Percentiles rank a stretch among this genome's conserved stretches.
These are phyloP conservation scores for Ophion costatus DNA, from an alignment of 2,888 invertebrate species.

Conservation along the genomic window DNA sequence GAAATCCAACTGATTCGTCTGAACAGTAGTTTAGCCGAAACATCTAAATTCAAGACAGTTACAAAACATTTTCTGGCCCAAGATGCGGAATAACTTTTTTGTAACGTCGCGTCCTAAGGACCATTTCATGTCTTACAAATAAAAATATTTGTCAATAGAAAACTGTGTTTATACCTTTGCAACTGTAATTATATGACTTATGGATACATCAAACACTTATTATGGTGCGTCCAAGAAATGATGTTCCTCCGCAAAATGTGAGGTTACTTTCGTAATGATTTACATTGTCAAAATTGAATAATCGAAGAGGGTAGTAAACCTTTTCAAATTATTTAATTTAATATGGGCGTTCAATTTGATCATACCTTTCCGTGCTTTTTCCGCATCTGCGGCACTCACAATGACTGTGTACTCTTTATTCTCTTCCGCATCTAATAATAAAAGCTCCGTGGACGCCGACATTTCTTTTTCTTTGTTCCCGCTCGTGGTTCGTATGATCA, in stretches of 20 bases:
- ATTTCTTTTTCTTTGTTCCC: not conserved
- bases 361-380: too few species aligned
- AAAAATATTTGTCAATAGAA: not conserved
- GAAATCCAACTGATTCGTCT: not conserved
- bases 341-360: too few species aligned
- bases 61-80: not conserved
- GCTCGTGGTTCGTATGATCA: not conserved
- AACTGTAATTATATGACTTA: too few species aligned
- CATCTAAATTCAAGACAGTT: not conserved
- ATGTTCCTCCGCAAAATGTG: not conserved
- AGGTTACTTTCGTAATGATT: not conserved
- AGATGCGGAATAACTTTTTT: slow-evolving; percentile 1
- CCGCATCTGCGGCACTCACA: slow-evolving; percentile 2
- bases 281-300: not conserved
- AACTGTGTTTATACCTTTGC: not conserved
- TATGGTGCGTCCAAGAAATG: too few species aligned
- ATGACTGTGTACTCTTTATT: not conserved
- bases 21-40: too few species aligned
- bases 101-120: not conserved
- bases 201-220: too few species aligned
- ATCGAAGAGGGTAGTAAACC: not conserved
- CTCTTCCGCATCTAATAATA: not conserved
- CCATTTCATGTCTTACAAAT: not conserved
- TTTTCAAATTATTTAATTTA: too few species aligned
- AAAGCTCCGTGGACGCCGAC: not conserved